Conservation (phyloP, 2,113 vertebrate genomes). For the Chlorodrepanis virens region DNA sequence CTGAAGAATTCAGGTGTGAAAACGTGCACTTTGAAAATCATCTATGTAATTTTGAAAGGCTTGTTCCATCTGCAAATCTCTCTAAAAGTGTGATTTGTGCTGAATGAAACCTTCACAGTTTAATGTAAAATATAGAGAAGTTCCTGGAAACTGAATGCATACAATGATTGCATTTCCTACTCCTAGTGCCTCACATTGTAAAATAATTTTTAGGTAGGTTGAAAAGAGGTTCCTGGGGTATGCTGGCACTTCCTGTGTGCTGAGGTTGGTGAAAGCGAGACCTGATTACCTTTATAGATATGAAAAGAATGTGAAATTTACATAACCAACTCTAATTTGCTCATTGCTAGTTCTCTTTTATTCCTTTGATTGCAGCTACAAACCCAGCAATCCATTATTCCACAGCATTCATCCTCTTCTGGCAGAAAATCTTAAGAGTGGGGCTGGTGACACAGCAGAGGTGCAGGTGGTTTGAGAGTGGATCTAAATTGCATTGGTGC, state of each 20-base stretch:
- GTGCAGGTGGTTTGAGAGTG: neutral
- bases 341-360: neutral
- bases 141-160: neutral
- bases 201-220: neutral
- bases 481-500: neutral
- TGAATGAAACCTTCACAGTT: neutral
- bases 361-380: neutral
- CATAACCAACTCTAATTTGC: neutral
- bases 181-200: neutral
- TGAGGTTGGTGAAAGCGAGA: neutral
- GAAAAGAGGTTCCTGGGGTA: neutral
- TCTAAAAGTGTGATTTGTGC: neutral
- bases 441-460: neutral
- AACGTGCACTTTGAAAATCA: neutral
- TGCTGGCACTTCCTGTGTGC: neutral
- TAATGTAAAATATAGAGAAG: neutral
- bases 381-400: neutral
- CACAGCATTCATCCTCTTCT: neutral
- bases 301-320: neutral
- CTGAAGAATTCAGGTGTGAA: neutral
- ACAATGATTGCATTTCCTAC: neutral
- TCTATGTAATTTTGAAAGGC: neutral
- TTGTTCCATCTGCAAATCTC: neutral
- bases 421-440: neutral
- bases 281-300: neutral